Evolutionary conservation across 1,140 invertebrate genomes (phyloP).

Genomic region (Samia ricini): DNA sequence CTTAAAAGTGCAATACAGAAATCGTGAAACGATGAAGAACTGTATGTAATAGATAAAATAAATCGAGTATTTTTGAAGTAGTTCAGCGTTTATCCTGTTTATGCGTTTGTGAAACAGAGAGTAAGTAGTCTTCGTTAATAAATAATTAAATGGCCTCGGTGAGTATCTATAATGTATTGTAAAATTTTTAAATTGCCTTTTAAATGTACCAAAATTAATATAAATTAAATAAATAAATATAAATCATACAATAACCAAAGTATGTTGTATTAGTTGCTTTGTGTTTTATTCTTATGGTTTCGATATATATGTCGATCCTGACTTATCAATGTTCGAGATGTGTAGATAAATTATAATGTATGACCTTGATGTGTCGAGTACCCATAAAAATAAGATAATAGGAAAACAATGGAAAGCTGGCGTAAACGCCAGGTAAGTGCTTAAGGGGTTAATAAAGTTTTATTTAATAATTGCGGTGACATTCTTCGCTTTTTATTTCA

Average conservation of each 20-base stretch:
- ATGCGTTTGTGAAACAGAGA: neutral
- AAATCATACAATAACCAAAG: slow-evolving; percentile 8
- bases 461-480: no score
- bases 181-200: slow-evolving; percentile 5
- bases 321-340: neutral
- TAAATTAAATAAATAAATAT: no score
- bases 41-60: neutral
- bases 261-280: slow-evolving; percentile 1
- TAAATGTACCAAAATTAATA: slow-evolving; percentile 9
- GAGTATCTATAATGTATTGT: neutral
- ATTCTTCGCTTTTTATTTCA: no score
- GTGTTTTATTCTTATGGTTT: neutral
- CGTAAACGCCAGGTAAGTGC: no score
- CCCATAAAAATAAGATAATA: no score
- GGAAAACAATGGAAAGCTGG: no score
- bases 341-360: neutral
- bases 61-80: slow-evolving; percentile 2
- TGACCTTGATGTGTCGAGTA: no score
- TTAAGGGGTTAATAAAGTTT: no score
- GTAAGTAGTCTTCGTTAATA: neutral
- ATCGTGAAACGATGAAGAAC: neutral
- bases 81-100: neutral
- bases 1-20: neutral
- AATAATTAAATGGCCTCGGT: slow-evolving; percentile 7
- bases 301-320: neutral